Conservation (phyloP, 1,140 invertebrate genomes). For the Pseudobourletiella spinata region DNA sequence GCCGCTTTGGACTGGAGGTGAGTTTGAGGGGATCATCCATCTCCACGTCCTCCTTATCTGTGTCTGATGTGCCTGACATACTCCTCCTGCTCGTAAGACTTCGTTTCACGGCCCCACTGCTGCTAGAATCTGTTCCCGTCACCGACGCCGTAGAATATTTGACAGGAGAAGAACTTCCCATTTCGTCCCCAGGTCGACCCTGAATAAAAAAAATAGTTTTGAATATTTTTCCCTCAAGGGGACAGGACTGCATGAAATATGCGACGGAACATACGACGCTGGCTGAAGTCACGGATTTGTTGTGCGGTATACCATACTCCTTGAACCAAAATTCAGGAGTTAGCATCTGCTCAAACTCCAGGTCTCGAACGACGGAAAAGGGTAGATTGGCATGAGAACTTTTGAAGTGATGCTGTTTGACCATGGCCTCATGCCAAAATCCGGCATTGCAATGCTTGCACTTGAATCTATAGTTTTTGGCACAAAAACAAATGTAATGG, state of each 20-base stretch:
- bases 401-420: constrained; percentile 13
- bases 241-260: too few species aligned
- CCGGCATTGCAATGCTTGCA: constrained; percentile 42
- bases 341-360: constrained; percentile 11
- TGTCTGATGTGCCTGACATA: neutral
- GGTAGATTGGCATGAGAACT: constrained; percentile 15
- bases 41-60: neutral
- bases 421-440: constrained; percentile 24
- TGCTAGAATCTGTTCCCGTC: too few species aligned
- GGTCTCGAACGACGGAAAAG: constrained; percentile 1
- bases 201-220: neutral
- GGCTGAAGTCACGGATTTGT: constrained; percentile 3
- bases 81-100: neutral
- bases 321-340: constrained; percentile 22
- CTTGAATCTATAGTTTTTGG: constrained; percentile 36
- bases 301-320: constrained; percentile 19
- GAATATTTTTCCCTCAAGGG: too few species aligned
- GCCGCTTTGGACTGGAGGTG: neutral
- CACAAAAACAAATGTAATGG: constrained; percentile 40
- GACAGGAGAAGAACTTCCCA: neutral
- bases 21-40: neutral
- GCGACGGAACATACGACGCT: neutral
- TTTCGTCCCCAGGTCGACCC: neutral
- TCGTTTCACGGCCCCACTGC: neutral
- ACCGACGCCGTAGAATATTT: neutral